Percentiles rank a stretch among this genome's conserved stretches.
Evolutionary conservation across 2,113 vertebrate genomes (phyloP).

Genomic region (Hymenochirus boettgeri): DNA sequence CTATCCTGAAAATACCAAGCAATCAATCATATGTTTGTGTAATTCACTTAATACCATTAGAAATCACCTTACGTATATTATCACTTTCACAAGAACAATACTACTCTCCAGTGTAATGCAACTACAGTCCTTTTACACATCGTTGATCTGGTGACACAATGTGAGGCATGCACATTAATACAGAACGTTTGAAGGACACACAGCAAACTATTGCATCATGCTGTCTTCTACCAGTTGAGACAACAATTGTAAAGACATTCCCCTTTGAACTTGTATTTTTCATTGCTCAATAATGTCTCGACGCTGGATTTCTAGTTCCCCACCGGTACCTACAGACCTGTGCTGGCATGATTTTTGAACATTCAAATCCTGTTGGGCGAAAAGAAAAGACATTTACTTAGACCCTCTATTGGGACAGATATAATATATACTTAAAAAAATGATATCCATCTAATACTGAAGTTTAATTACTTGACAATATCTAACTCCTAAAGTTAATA

Average conservation of each 20-base stretch:
- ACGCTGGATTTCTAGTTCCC: constrained; percentile 87
- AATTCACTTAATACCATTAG: no score
- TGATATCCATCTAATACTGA: no score
- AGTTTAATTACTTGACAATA: no score
- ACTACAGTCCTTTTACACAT: constrained; percentile 65
- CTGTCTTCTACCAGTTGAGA: constrained; percentile 72
- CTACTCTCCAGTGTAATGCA: constrained; percentile 64
- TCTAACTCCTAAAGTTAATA: no score
- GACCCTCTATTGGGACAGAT: no score
- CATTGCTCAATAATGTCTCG: constrained; percentile 91
- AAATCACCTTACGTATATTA: constrained; percentile 68
- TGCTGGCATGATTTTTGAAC: constrained; percentile 69
- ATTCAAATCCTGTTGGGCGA: constrained; percentile 57
- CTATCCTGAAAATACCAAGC: no score
- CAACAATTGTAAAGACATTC: constrained; percentile 86
- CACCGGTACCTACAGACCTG: constrained; percentile 93
- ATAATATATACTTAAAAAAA: no score
- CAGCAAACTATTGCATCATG: constrained; percentile 80
- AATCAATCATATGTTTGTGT: no score
- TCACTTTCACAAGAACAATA: constrained; percentile 61
- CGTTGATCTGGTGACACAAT: constrained; percentile 58
- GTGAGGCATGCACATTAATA: constrained; percentile 45
- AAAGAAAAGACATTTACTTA: background rate
- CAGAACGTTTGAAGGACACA: constrained; percentile 73
- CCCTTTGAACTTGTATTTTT: constrained; percentile 78